A percentile compares a stretch with the other conserved stretches of the same genome.
These are phyloP conservation scores for Meliscaeva auricollis DNA, from an alignment of 2,888 invertebrate species.

Conservation along the genomic window DNA sequence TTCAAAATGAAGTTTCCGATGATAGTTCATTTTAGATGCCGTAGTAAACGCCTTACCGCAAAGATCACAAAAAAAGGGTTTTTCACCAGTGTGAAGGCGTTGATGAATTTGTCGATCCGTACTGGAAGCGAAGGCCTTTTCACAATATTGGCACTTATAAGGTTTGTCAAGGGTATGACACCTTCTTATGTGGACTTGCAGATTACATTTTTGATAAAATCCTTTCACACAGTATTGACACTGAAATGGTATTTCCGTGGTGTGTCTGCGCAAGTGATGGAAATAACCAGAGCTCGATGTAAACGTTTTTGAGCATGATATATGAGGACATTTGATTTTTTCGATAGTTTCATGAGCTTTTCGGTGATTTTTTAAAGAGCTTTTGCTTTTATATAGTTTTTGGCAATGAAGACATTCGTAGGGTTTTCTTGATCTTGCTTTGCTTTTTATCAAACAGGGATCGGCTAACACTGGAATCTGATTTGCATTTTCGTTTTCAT, in stretches of 20 bases:
- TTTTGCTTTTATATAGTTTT: slow-evolving; percentile 6
- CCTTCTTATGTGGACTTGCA: slow-evolving; percentile 17
- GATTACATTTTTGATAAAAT: slow-evolving; percentile 25
- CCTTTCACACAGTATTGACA: slow-evolving; percentile 10
- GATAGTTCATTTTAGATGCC: slow-evolving; percentile 6
- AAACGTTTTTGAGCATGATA: slow-evolving; percentile 10
- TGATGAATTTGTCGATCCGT: slow-evolving; percentile 53
- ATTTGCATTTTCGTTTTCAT: too few relatives aligned
- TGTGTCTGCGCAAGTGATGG: slow-evolving; percentile 47
- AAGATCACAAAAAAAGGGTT: slow-evolving; percentile 80
- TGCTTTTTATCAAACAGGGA: too few relatives aligned
- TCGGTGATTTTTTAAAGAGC: slow-evolving; percentile 7
- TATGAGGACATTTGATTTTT: slow-evolving; percentile 8
- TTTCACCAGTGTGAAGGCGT: slow-evolving; percentile 82
- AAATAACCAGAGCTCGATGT: slow-evolving; percentile 42
- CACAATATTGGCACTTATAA: slow-evolving; percentile 52
- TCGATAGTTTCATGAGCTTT: slow-evolving; percentile 10
- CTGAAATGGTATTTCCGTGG: slow-evolving; percentile 27
- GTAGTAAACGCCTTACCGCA: slow-evolving; percentile 6
- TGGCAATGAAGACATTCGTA: slow-evolving; percentile 13
- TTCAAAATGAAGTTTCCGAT: slow-evolving; percentile 12
- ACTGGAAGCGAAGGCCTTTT: slow-evolving; percentile 52
- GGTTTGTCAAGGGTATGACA: slow-evolving; percentile 37
- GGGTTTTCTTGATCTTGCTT: not conserved
- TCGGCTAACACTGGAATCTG: too few relatives aligned